Evolutionary conservation across 2,113 vertebrate genomes (phyloP).

Genomic region (Fregetta grallaria): DNA sequence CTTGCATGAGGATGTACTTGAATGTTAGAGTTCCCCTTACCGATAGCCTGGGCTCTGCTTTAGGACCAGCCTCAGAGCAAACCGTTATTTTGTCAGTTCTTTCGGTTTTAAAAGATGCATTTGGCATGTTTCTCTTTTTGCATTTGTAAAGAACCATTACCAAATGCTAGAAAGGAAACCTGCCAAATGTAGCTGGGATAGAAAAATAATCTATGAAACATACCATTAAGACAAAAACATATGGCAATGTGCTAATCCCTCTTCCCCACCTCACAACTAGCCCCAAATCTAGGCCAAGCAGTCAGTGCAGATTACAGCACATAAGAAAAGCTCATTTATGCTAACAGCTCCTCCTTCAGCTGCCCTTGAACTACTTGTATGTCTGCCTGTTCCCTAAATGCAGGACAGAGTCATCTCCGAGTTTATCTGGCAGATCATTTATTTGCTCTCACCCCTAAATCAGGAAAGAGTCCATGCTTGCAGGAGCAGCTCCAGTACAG

Average conservation of each 20-base stretch:
- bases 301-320: conserved; percentile 44
- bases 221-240: conserved; percentile 70
- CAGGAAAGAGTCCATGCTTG: not conserved
- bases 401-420: not conserved
- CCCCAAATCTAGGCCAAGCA: conserved; percentile 59
- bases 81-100: not conserved
- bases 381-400: not conserved
- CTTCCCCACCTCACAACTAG: conserved; percentile 57
- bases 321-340: conserved; percentile 16
- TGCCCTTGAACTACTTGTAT: not conserved
- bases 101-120: conserved; percentile 4
- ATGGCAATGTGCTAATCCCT: conserved; percentile 66
- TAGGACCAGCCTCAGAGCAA: not conserved
- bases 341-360: conserved; percentile 30
- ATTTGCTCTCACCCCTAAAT: not conserved
- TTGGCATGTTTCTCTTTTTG: conserved; percentile 23
- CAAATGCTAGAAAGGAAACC: conserved; percentile 64
- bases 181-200: conserved; percentile 64
- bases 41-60: not conserved
- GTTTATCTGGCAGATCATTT: not conserved
- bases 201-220: conserved; percentile 61
- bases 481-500: not conserved
- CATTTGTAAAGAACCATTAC: conserved; percentile 58
- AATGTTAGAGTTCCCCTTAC: not conserved
- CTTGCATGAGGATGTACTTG: accelerated